A percentile compares a stretch with the other conserved stretches of the same genome.
These are phyloP conservation scores for Drosophila kambysellisi DNA, from an alignment of 2,888 invertebrate species.

Conservation along the genomic window DNA sequence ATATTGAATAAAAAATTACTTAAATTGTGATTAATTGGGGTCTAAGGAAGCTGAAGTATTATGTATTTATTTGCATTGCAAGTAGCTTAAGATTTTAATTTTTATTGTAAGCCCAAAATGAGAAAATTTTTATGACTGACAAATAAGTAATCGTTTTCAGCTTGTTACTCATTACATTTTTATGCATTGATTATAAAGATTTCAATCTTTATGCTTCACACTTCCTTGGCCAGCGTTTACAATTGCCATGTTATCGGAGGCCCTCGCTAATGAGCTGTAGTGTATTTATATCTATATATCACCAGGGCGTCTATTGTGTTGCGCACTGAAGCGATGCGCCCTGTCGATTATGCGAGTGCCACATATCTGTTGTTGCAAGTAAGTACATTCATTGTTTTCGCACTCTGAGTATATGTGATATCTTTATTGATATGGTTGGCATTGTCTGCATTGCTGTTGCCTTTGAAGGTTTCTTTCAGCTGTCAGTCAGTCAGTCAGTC, in stretches of 20 bases:
- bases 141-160: neutral
- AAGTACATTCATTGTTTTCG: conserved; percentile 42
- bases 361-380: conserved; percentile 42
- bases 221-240: conserved; percentile 26
- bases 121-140: neutral
- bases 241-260: conserved; percentile 15
- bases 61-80: neutral
- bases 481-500: conserved; percentile 46
- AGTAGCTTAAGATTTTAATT: neutral
- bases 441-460: conserved; percentile 67
- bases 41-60: neutral
- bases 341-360: conserved; percentile 64
- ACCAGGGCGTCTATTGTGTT: conserved; percentile 37
- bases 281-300: conserved; percentile 58
- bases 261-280: conserved; percentile 31
- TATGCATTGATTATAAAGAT: conserved; percentile 29
- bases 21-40: neutral
- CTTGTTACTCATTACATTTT: conserved; percentile 2
- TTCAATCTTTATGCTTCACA: conserved; percentile 35
- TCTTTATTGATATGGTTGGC: conserved; percentile 72
- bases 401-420: conserved; percentile 50
- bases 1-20: neutral
- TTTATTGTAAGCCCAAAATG: neutral
- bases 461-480: conserved; percentile 72
- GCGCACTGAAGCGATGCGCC: conserved; percentile 60